A percentile compares a stretch with the other conserved stretches of the same genome.
Evolutionary conservation across 2,888 invertebrate genomes (phyloP).

Genomic region (Schizaphis graminum): DNA sequence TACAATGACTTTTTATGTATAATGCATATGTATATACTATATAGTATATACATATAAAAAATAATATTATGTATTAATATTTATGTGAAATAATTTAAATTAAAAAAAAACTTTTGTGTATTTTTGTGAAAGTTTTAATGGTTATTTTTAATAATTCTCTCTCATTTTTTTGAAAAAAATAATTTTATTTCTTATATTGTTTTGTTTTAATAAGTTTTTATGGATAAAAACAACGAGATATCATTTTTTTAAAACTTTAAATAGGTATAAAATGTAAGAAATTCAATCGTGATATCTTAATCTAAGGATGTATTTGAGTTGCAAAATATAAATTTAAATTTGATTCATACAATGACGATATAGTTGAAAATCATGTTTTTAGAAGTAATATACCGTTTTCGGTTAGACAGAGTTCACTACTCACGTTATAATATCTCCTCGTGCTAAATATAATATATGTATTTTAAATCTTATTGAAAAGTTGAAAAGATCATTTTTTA

Average conservation of each 20-base stretch:
- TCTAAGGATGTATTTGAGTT: neutral
- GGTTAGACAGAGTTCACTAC: neutral
- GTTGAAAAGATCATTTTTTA: neutral
- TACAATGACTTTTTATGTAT: neutral
- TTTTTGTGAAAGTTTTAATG: slow-evolving; percentile 29
- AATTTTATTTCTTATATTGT: neutral
- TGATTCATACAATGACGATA: neutral
- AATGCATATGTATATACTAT: too few species aligned
- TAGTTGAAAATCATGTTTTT: neutral
- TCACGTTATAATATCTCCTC: neutral
- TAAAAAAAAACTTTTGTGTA: neutral
- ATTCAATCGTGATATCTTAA: neutral
- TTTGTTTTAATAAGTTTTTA: neutral
- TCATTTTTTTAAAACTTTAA: neutral
- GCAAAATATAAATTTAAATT: neutral
- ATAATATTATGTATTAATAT: neutral
- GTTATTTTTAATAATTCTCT: slow-evolving; percentile 17
- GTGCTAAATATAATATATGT: neutral
- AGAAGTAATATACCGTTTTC: neutral
- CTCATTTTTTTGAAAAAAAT: neutral
- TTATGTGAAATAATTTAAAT: neutral
- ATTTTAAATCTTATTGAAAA: slow-evolving; percentile 6
- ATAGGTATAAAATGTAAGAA: neutral
- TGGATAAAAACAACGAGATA: neutral
- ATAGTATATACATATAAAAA: neutral